These are phyloP conservation scores for Astur gentilis DNA, from an alignment of 2,113 vertebrate genomes.

Conservation along the genomic window DNA sequence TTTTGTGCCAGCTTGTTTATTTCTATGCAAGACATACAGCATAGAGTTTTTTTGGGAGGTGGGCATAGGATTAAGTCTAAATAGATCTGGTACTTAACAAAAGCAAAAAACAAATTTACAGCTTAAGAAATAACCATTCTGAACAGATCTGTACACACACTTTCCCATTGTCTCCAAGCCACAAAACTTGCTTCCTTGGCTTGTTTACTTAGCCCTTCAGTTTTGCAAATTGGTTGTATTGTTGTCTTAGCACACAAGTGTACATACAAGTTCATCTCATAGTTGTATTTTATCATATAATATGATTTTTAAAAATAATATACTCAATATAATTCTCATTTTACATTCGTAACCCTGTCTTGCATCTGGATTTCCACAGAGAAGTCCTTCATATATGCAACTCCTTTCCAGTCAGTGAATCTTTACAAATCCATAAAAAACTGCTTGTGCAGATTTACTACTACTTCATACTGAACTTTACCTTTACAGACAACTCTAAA, in stretches of 20 bases:
- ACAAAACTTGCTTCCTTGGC: not conserved
- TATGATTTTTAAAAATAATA: not conserved
- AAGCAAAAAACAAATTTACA: constrained; percentile 49
- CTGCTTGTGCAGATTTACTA: not conserved
- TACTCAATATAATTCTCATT: not conserved
- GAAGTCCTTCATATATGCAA: not conserved
- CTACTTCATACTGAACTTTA: not conserved
- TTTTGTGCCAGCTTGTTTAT: constrained; percentile 77
- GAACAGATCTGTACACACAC: not conserved
- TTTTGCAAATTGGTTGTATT: not conserved
- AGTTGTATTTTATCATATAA: not conserved
- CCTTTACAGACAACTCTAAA: not conserved
- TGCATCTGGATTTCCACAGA: not conserved
- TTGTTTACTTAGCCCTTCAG: not conserved
- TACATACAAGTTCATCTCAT: not conserved
- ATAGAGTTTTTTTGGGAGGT: constrained; percentile 66
- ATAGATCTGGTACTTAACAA: constrained; percentile 65
- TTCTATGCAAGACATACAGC: constrained; percentile 82
- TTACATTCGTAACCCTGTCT: not conserved
- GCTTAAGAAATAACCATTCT: constrained; percentile 33
- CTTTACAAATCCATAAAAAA: not conserved
- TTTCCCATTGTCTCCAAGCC: not conserved
- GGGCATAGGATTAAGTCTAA: constrained; percentile 50
- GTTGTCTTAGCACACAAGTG: not conserved
- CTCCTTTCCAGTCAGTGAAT: not conserved